Percentiles rank a stretch among this genome's conserved stretches.
Conservation (phyloP, 2,797 vertebrate species). For the Phoebastria nigripes region DNA sequence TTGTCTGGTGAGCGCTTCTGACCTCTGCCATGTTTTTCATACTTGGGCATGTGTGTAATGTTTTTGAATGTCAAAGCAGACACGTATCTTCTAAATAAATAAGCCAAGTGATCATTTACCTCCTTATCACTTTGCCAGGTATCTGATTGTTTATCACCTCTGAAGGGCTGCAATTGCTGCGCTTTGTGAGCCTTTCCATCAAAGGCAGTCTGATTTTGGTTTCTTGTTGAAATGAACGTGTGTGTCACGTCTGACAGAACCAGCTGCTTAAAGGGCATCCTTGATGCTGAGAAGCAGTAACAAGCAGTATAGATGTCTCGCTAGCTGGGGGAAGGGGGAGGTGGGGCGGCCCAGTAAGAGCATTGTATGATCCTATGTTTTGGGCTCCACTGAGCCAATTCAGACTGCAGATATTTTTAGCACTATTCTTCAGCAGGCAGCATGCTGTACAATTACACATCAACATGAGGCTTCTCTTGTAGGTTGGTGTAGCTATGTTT, state of each 20-base stretch:
- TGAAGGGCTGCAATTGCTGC: not conserved
- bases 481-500: slow-evolving; percentile 32
- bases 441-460: not conserved
- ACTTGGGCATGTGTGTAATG: accelerated
- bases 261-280: not conserved
- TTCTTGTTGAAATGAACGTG: not conserved
- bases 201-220: not conserved
- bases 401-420: slow-evolving; percentile 23
- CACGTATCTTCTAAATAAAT: not conserved
- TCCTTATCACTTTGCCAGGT: not conserved
- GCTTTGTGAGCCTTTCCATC: not conserved
- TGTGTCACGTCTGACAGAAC: not conserved
- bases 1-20: not conserved
- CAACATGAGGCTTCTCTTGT: not conserved
- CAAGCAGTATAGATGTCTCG: not conserved
- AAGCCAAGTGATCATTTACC: not conserved
- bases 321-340: not conserved
- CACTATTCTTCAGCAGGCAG: not conserved
- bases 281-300: not conserved
- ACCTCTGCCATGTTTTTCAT: not conserved
- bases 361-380: not conserved
- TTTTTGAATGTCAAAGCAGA: not conserved
- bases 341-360: not conserved
- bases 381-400: not conserved
- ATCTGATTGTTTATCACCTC: not conserved